Conservation (phyloP, 2,888 invertebrate species). For the Poecilobothrus nobilitatus region DNA sequence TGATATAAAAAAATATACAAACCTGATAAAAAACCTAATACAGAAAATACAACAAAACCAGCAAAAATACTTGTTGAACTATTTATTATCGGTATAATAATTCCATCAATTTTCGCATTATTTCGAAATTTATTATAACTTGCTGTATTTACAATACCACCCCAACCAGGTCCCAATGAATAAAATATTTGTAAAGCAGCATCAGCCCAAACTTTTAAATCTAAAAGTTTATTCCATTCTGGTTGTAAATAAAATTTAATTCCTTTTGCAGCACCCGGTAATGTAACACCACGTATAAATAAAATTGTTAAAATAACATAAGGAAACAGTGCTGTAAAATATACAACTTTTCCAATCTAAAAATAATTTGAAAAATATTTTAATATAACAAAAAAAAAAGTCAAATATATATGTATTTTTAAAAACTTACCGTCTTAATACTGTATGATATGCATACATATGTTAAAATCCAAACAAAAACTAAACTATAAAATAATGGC, state of each 20-base stretch:
- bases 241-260: constrained; percentile 70
- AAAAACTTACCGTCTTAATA: constrained; percentile 55
- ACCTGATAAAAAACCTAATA: constrained; percentile 63
- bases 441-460: constrained; percentile 81
- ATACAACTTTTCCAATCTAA: constrained; percentile 52
- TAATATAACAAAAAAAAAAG: too few relatives aligned
- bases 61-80: constrained; percentile 70
- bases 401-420: too few relatives aligned
- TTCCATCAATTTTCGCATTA: constrained; percentile 55
- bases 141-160: constrained; percentile 75
- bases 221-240: constrained; percentile 65
- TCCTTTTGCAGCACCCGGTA: constrained; percentile 71
- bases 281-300: constrained; percentile 66
- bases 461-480: constrained; percentile 70
- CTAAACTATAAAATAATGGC: constrained; percentile 66
- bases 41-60: constrained; percentile 72
- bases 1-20: neutral
- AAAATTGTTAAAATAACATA: constrained; percentile 64
- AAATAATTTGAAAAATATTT: constrained; percentile 8
- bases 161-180: constrained; percentile 82
- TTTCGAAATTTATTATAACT: constrained; percentile 73
- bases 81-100: constrained; percentile 63
- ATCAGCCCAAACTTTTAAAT: constrained; percentile 85
- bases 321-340: constrained; percentile 80
- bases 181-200: constrained; percentile 90